These are phyloP conservation scores for Lepisosteus osseus DNA, from an alignment of 2,113 vertebrate genomes.

Conservation along the genomic window DNA sequence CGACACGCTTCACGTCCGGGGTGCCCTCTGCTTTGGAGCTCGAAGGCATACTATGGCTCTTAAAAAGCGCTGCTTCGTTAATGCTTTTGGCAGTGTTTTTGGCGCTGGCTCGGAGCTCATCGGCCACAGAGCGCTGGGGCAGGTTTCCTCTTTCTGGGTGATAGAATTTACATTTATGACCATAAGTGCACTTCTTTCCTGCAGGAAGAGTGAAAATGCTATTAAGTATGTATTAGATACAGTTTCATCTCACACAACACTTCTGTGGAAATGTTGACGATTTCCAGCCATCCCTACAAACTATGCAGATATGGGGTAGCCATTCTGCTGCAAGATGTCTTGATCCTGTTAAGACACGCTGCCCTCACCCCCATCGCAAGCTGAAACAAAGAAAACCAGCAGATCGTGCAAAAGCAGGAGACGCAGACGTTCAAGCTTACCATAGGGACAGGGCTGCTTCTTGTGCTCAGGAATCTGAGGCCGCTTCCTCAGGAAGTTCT, in stretches of 20 bases:
- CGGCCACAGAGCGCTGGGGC: conserved; percentile 92
- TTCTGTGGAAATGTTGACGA: too few relatives aligned
- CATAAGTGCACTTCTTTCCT: conserved; percentile 98
- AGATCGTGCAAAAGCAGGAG: background rate
- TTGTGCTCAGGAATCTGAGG: conserved; percentile 92
- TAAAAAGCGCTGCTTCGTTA: conserved; percentile 80
- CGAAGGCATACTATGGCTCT: conserved; percentile 93
- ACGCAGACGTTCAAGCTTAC: conserved; percentile 51
- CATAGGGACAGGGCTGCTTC: conserved; percentile 95
- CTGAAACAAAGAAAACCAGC: background rate
- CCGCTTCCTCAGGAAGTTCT: conserved; percentile 94
- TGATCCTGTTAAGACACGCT: too few relatives aligned
- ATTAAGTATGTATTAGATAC: too few relatives aligned
- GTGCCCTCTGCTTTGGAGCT: conserved; percentile 71
- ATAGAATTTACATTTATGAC: conserved; percentile 97
- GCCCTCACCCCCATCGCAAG: background rate
- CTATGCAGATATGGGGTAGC: too few relatives aligned
- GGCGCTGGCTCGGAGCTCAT: conserved; percentile 93
- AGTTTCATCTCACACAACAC: too few relatives aligned
- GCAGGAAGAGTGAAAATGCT: conserved; percentile 1
- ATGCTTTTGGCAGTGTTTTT: conserved; percentile 82
- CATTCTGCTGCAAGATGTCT: too few relatives aligned
- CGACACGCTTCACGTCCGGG: conserved; percentile 68
- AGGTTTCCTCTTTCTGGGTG: conserved; percentile 92
- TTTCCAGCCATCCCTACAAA: too few relatives aligned